These are phyloP conservation scores for Acleris literana DNA, from an alignment of 2,888 invertebrate genomes.

Conservation along the genomic window DNA sequence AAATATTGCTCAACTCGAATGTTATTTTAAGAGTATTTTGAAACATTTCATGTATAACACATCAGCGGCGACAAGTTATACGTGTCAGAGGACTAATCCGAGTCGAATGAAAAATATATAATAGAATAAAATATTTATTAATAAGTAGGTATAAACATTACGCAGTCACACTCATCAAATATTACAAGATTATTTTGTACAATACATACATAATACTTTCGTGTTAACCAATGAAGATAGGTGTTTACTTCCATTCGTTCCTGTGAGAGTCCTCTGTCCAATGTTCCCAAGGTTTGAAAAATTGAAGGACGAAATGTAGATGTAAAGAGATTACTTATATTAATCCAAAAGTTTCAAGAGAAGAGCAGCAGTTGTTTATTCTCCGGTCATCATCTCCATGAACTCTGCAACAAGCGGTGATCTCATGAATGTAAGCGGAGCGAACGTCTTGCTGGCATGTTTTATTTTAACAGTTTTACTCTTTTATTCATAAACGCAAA, in stretches of 20 bases:
- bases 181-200: conserved; percentile 77
- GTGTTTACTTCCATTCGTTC: conserved; percentile 38
- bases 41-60: conserved; percentile 42
- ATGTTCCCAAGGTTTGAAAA: conserved; percentile 71
- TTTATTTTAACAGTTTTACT: too few species aligned
- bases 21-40: conserved; percentile 54
- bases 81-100: conserved; percentile 35
- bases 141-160: conserved; percentile 80
- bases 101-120: conserved; percentile 43
- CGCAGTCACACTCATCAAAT: conserved; percentile 80
- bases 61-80: conserved; percentile 39
- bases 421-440: conserved; percentile 18
- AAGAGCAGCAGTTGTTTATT: conserved; percentile 83
- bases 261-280: conserved; percentile 59
- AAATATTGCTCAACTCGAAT: conserved; percentile 54
- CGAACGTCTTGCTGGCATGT: neutral
- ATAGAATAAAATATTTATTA: conserved; percentile 82
- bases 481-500: too few species aligned
- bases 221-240: conserved; percentile 59
- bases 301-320: conserved; percentile 70
- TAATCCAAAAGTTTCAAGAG: conserved; percentile 68
- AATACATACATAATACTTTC: conserved; percentile 77
- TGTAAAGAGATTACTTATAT: conserved; percentile 63
- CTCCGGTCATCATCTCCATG: conserved; percentile 98
- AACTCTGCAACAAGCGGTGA: conserved; percentile 88